Percentiles rank a stretch among this genome's conserved stretches.
Conservation (phyloP, 2,888 invertebrate species). For the Drosophila parthenogenetica region DNA sequence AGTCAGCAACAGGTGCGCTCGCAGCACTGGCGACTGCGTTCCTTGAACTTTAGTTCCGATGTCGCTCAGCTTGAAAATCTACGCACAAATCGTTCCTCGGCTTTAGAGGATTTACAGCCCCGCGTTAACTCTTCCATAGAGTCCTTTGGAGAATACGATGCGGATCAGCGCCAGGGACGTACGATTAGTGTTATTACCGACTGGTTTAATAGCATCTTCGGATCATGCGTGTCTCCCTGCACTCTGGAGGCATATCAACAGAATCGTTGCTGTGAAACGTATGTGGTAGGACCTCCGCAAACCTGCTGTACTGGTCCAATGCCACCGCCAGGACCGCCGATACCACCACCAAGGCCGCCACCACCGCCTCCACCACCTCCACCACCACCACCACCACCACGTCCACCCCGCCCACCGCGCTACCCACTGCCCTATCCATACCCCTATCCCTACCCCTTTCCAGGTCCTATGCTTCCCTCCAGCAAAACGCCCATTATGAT, state of each 20-base stretch:
- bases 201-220: constrained; percentile 63
- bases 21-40: constrained; percentile 47
- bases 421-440: constrained; percentile 43
- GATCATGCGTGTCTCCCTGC: constrained; percentile 71
- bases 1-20: constrained; percentile 52
- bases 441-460: constrained; percentile 34
- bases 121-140: constrained; percentile 65
- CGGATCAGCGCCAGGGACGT: constrained; percentile 67
- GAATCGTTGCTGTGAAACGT: constrained; percentile 73
- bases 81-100: constrained; percentile 49
- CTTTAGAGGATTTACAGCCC: constrained; percentile 55
- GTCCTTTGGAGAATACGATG: constrained; percentile 67
- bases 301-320: constrained; percentile 42
- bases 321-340: constrained; percentile 26
- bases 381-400: constrained; percentile 17
- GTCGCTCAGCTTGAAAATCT: constrained; percentile 44
- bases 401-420: constrained; percentile 37
- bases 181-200: constrained; percentile 71
- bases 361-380: constrained; percentile 35
- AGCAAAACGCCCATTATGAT: constrained; percentile 57
- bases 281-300: constrained; percentile 47
- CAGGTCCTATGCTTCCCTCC: constrained; percentile 28
- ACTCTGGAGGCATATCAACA: constrained; percentile 74
- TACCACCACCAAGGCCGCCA: constrained; percentile 13
- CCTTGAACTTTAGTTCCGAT: constrained; percentile 30